A percentile compares a stretch with the other conserved stretches of the same genome.
Conservation (phyloP, 2,113 vertebrate species). For the Lamprologus sp. region DNA sequence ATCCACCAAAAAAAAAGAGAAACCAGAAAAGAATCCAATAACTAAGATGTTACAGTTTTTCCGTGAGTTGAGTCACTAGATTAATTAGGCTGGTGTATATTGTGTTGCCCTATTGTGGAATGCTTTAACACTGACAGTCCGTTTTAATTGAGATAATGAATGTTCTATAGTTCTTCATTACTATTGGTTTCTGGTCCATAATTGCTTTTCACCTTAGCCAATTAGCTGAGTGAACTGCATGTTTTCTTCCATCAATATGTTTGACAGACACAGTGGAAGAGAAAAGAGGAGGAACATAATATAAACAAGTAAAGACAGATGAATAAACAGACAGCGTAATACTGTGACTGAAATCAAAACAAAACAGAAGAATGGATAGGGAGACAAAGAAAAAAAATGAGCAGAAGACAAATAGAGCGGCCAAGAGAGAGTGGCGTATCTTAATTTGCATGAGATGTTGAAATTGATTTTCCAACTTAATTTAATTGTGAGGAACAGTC, state of each 20-base stretch:
- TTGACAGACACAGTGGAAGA: not conserved
- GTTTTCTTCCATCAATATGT: not conserved
- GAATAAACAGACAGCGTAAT: not conserved
- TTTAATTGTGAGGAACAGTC: constrained; percentile 53
- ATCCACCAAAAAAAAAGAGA: not conserved
- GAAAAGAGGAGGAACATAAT: not conserved
- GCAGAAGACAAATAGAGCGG: constrained; percentile 13
- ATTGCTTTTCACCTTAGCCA: constrained; percentile 46
- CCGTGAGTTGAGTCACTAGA: not conserved
- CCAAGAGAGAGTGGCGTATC: constrained; percentile 21
- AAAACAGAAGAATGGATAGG: not conserved
- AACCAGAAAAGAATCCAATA: not conserved
- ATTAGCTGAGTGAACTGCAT: constrained; percentile 6
- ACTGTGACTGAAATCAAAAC: not conserved
- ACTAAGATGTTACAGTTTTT: not conserved
- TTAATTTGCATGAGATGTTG: constrained; percentile 49
- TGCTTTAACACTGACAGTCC: not conserved
- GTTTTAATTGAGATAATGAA: constrained; percentile 45
- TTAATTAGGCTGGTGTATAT: constrained; percentile 5
- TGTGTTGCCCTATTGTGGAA: not conserved
- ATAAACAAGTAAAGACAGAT: not conserved
- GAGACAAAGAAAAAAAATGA: not conserved
- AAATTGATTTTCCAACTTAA: constrained; percentile 62
- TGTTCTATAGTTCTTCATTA: constrained; percentile 14
- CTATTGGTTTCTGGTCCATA: constrained; percentile 34